A percentile compares a stretch with the other conserved stretches of the same genome.
Evolutionary conservation across 2,113 vertebrate species (phyloP).

Genomic region (Sterrhoptilus dennistouni): DNA sequence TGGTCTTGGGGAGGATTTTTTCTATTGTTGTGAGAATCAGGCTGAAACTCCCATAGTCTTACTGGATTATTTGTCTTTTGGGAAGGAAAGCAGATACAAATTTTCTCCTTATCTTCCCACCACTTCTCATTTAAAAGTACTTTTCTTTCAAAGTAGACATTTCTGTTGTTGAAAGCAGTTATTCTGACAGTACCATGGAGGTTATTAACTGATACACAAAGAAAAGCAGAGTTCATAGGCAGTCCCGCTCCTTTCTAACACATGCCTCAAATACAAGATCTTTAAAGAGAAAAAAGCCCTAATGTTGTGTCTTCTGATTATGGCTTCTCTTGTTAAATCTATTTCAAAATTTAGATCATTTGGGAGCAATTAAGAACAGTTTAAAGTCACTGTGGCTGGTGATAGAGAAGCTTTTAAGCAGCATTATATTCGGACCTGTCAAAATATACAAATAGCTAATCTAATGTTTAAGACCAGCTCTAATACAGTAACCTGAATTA

Average conservation of each 20-base stretch:
- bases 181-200: neutral
- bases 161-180: neutral
- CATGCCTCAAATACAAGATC: neutral
- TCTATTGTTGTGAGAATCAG: neutral
- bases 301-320: neutral
- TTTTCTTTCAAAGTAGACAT: conserved; percentile 27
- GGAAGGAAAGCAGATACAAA: neutral
- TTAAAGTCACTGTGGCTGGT: neutral
- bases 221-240: neutral
- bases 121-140: conserved; percentile 22
- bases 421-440: neutral
- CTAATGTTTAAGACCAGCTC: neutral
- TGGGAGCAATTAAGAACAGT: neutral
- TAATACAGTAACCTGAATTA: neutral
- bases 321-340: neutral
- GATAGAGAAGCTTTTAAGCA: neutral
- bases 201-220: neutral
- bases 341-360: neutral
- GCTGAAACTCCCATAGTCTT: neutral
- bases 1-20: neutral
- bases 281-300: neutral
- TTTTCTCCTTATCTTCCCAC: neutral
- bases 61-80: neutral
- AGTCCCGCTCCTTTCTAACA: neutral
- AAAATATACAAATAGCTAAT: neutral